Conservation (phyloP, 2,888 invertebrate genomes). For the Plebejus melissa region DNA sequence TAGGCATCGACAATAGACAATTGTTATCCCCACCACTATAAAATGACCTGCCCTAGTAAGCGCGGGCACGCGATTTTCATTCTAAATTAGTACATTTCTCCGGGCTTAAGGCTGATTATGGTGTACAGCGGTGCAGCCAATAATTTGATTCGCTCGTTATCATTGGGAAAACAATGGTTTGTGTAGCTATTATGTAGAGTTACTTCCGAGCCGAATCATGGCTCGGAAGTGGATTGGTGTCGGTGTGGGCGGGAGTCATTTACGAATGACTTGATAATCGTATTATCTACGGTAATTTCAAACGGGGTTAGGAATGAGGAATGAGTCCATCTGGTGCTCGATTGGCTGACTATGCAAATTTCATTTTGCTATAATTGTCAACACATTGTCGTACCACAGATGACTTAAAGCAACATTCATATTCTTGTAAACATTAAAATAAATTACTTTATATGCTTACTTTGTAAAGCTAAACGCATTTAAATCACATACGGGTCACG, state of each 20-base stretch:
- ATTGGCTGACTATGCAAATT: neutral
- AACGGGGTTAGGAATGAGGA: neutral
- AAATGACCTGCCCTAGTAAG: slow-evolving; percentile 56
- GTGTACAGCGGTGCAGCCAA: slow-evolving; percentile 53
- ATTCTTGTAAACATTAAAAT: neutral
- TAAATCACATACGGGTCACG: slow-evolving; percentile 19
- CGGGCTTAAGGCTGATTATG: slow-evolving; percentile 42
- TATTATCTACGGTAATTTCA: neutral
- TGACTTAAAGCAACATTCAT: neutral
- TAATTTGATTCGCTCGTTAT: slow-evolving; percentile 72
- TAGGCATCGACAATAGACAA: slow-evolving; percentile 74
- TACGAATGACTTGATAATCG: slow-evolving; percentile 4
- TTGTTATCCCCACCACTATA: slow-evolving; percentile 71
- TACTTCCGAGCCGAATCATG: slow-evolving; percentile 38
- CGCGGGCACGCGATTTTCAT: slow-evolving; percentile 46
- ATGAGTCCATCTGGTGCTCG: neutral
- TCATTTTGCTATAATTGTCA: neutral
- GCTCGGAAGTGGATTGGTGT: slow-evolving; percentile 49
- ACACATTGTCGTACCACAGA: neutral
- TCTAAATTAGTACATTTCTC: slow-evolving; percentile 33
- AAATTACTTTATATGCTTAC: neutral
- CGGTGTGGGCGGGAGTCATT: slow-evolving; percentile 43
- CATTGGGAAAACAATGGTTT: slow-evolving; percentile 71
- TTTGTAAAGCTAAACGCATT: slow-evolving; percentile 7
- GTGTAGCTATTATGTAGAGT: slow-evolving; percentile 48